Evolutionary conservation across 2,888 invertebrate species (phyloP).

Genomic region (Zonitis immaculata): DNA sequence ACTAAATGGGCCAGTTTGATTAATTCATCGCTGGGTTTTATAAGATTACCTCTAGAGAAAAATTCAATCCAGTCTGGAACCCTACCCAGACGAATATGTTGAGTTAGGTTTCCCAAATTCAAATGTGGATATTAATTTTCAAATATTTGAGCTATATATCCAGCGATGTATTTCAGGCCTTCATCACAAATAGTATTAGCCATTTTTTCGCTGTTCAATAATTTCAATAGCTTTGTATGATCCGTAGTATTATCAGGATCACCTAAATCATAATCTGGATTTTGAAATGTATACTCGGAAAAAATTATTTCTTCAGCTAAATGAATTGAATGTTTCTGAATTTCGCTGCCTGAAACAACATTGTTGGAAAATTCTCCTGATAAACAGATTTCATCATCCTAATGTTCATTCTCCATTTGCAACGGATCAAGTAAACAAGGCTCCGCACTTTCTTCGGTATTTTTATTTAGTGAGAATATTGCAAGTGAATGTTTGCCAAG

Average conservation of each 20-base stretch:
- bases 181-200: background rate
- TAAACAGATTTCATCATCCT: slow-evolving; percentile 3
- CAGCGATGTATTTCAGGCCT: slow-evolving; percentile 14
- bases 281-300: too few relatives aligned
- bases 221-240: too few relatives aligned
- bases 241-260: too few relatives aligned
- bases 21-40: slow-evolving; percentile 13
- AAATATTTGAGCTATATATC: slow-evolving; percentile 18
- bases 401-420: too few relatives aligned
- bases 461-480: slow-evolving; percentile 20
- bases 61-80: slow-evolving; percentile 10
- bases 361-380: background rate
- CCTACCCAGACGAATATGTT: too few relatives aligned
- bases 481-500: slow-evolving; percentile 29
- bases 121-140: slow-evolving; percentile 10
- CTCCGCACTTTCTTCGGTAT: slow-evolving; percentile 6
- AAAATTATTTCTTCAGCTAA: too few relatives aligned
- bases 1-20: slow-evolving; percentile 8
- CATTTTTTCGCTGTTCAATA: too few relatives aligned
- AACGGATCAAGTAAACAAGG: slow-evolving; percentile 4
- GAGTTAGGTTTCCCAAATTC: too few relatives aligned
- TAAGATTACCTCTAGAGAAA: slow-evolving; percentile 16
- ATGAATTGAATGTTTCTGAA: too few relatives aligned
- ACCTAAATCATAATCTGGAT: too few relatives aligned
- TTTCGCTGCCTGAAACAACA: too few relatives aligned